Percentiles rank a stretch among this genome's conserved stretches.
Conservation (phyloP, 2,888 invertebrate genomes). For the Balanococcus diminutus region DNA sequence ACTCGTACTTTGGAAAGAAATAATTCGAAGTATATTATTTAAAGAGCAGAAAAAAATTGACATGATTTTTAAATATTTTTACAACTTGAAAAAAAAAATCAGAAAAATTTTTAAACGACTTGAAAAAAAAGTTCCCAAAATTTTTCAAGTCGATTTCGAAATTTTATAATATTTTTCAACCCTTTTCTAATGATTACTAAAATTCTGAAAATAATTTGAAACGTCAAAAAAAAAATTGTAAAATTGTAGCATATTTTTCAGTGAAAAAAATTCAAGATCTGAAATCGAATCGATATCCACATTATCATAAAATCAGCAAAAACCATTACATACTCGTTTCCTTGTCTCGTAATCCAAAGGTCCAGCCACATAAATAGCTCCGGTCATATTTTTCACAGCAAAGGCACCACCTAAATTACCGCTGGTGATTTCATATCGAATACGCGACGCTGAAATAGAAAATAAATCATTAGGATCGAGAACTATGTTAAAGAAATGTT, state of each 20-base stretch:
- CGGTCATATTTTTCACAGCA: constrained; percentile 97
- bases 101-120: neutral
- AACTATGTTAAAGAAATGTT: neutral
- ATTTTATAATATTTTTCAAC: no score
- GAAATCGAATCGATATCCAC: neutral
- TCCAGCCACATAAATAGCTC: constrained; percentile 97
- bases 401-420: constrained; percentile 98
- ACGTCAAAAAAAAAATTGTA: no score
- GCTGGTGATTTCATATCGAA: constrained; percentile 99
- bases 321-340: constrained; percentile 79
- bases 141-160: neutral
- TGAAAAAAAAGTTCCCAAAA: neutral
- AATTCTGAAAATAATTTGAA: no score
- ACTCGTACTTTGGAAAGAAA: constrained; percentile 81
- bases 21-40: neutral
- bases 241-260: no score
- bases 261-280: neutral
- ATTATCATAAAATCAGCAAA: neutral
- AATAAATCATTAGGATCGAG: constrained; percentile 29
- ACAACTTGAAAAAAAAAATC: neutral
- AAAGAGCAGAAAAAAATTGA: neutral
- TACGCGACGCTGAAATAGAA: constrained; percentile 83
- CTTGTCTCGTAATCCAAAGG: constrained; percentile 96
- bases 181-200: no score
- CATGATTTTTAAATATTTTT: no score